Base-by-base conservation (phyloP, 2,888 invertebrate genomes). In the Horisme vitalbata region DNA sequence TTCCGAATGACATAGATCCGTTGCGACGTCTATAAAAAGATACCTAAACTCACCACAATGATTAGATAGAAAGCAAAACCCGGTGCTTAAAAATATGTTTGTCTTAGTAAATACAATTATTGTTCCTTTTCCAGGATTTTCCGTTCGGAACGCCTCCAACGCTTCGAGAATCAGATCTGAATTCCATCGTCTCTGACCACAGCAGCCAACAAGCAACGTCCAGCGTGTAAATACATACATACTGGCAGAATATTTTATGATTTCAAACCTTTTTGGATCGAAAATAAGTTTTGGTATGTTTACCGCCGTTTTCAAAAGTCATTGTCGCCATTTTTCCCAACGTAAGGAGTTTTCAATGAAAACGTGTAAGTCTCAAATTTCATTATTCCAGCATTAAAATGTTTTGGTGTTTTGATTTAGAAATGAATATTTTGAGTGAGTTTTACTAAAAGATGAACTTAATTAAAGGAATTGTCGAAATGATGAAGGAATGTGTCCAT, bases 131-230 rank as follows among this genome's bases (percentile, higher is more conserved):
- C 1, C 74, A 90, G 90, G 90, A 90, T 32, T 89, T 90, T 45
- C 89, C 89, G 1, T 90, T 90, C 65, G 84, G 87, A 8, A 88
- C 90, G 1, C 90, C 90, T 1, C 89, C 89, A 1, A 78, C 78
- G 15, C 75, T 90, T 1, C 78, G 89, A 1, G 89, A 90, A 14
- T 80, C 88, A 0, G 89, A 89, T 32, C 61, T 89, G 5, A 85
- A 83, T 55, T 90, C 89, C 0, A 70, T 90, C 1, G 62, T 88
- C 4, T 90, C 90, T 4, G 90, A 90, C 49, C 88, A 86, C 59
- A 90, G 90, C 79, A 90, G 90, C 56, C 90, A 89, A 48, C 90
- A 90, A 50, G 88, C 89, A 1, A 90, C 90, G 24, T 90, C 90
- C 28, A 90, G 90, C 48, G 90, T 90, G 41, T 89, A 79, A 26